Base-by-base conservation (phyloP, 2,113 vertebrate species). In the Cephalopholis sonnerati region DNA sequence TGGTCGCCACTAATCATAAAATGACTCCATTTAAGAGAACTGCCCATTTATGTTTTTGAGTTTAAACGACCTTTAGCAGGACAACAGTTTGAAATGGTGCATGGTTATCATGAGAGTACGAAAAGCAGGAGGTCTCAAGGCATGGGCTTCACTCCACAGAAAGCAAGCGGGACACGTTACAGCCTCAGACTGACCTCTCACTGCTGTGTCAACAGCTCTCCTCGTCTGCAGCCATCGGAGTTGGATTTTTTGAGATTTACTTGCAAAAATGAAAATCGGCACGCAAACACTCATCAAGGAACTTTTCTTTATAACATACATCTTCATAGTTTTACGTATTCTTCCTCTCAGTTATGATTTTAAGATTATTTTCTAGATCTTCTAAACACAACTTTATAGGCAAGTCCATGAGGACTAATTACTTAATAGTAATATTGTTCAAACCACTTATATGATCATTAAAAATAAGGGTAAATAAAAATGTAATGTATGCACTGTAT, bases 181-280 rank as follows among this genome's bases (percentile, higher is more conserved):
- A 48, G 70, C 41, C 55, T 48, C 55, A 48, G 55, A n/a, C 18
- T 17, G 71, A 50, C 57, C 71, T 73, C 70, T 59, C 25, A 59
- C 70, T 59, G 24, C 39, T 22, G 17, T 22, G 69, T 59, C 54
- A 27, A 71, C 51, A 27, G 18, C 36, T 54, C 68, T 55, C 22
- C 32, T 11, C 3, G 15, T 71, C 68, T 71, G 32, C 32, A 41
- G 53, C 6, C 1, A 53, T n/a, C 27, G 0, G 18, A 55, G 22
- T 41, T 4, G 2, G 17, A 27, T 53, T 10, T 20, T 58, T 5
- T 29, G n/a, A 66, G n/a, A 65, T 65, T 65, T 5, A 22, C 39
- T 20, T 27, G 10, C 54, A 72, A 8, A 73, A 48, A 73, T 29
- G 1, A 16, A 48, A 48, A 48, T 61, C 55, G 9, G 17, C 16